Conservation (phyloP, 2,888 invertebrate genomes). For the Harpalus rufipes region DNA sequence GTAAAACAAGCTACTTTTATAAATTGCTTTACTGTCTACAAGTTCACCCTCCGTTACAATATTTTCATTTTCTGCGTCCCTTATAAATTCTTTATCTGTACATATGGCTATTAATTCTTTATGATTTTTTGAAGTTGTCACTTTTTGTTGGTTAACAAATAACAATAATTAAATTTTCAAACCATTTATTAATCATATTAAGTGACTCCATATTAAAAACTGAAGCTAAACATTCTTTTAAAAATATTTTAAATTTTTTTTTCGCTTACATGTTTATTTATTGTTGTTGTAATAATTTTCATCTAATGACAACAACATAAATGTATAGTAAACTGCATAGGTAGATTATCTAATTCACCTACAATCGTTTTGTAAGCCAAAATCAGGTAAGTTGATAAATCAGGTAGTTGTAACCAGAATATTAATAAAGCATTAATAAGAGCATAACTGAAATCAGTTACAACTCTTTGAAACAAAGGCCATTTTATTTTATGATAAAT, state of each 20-base stretch:
- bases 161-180: constrained; percentile 1
- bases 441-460: constrained; percentile 15
- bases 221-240: constrained; percentile 28
- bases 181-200: not conserved
- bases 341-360: not conserved
- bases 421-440: constrained; percentile 17
- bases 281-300: constrained; percentile 14
- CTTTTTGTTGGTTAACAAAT: constrained; percentile 23
- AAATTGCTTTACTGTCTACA: not conserved
- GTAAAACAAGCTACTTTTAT: constrained; percentile 21
- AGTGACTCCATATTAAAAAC: constrained; percentile 12
- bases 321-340: not conserved
- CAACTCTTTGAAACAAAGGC: constrained; percentile 21
- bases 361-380: not conserved
- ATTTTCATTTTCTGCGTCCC: not conserved
- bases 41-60: not conserved
- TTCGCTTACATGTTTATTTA: not conserved
- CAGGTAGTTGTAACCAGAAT: not conserved
- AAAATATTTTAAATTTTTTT: constrained; percentile 15
- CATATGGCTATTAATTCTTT: not conserved
- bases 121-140: not conserved
- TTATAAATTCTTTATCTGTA: not conserved
- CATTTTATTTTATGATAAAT: constrained; percentile 1
- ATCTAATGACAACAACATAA: constrained; percentile 16
- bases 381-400: not conserved